Evolutionary conservation across 2,797 vertebrate genomes (phyloP).

Genomic region (Menidia menidia): DNA sequence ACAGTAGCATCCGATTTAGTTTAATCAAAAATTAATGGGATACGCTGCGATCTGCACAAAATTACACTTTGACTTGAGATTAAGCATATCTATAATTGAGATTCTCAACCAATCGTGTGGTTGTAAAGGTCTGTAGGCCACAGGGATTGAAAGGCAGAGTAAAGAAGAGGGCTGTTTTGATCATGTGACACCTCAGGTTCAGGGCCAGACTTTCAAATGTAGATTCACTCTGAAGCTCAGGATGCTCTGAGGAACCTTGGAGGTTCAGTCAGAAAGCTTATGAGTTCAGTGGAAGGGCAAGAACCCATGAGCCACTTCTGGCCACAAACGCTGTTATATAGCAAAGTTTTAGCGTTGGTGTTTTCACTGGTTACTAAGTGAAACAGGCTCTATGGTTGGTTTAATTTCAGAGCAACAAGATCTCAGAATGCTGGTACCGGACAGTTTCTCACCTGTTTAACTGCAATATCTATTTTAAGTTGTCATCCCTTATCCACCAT

Average conservation of each 20-base stretch:
- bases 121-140: neutral
- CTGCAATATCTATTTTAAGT: neutral
- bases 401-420: neutral
- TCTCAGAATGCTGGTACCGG: neutral
- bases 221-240: slow-evolving; percentile 42
- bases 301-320: slow-evolving; percentile 11
- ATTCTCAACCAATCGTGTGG: neutral
- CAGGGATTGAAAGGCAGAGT: neutral
- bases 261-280: slow-evolving; percentile 2
- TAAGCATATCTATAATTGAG: neutral
- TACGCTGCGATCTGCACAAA: neutral
- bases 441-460: neutral
- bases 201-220: slow-evolving; percentile 40
- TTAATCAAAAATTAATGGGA: neutral
- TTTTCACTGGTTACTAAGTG: neutral
- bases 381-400: neutral
- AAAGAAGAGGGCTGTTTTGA: slow-evolving; percentile 17
- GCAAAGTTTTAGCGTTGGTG: slow-evolving; percentile 10
- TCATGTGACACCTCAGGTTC: slow-evolving; percentile 35
- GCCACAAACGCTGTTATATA: too few species aligned
- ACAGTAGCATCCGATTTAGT: slow-evolving; percentile 8
- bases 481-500: too few species aligned
- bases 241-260: slow-evolving; percentile 34
- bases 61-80: neutral
- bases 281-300: slow-evolving; percentile 3